phyloP scores from a whole-genome alignment of 92 coral and sea anemone genomes.

The Pocillopora meandrina region DNA sequence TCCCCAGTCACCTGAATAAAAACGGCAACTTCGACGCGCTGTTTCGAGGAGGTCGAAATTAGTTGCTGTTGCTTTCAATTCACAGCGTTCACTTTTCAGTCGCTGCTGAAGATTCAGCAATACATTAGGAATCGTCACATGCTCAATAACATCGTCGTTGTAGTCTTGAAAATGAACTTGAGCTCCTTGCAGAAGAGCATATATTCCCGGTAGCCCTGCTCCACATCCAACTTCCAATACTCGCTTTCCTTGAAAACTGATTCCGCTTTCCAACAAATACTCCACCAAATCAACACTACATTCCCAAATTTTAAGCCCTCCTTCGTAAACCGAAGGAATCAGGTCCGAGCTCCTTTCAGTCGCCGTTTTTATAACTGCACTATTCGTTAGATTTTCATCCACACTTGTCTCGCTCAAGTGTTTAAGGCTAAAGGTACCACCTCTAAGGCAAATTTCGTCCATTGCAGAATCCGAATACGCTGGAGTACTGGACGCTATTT shows the following conservation, averaged over 20 bases:
- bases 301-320: constrained; percentile 97
- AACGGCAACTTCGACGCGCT: constrained; percentile 54
- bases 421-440: constrained; percentile 26
- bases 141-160: constrained; percentile 82
- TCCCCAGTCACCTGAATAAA: constrained; percentile 93
- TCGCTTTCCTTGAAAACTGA: constrained; percentile 62
- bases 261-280: constrained; percentile 57
- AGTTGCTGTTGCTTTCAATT: neutral
- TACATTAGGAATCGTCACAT: constrained; percentile 89
- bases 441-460: constrained; percentile 26
- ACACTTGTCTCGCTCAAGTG: constrained; percentile 53
- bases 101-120: constrained; percentile 50
- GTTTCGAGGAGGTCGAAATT: neutral
- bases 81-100: neutral
- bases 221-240: constrained; percentile 95
- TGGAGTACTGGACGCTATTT: constrained; percentile 1
- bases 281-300: constrained; percentile 86
- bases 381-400: constrained; percentile 49
- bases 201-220: constrained; percentile 91
- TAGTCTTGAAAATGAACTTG: constrained; percentile 93
- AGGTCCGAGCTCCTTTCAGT: constrained; percentile 71
- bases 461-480: constrained; percentile 21
- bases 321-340: constrained; percentile 87
- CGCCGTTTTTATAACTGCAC: constrained; percentile 52
- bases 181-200: constrained; percentile 75